A percentile compares a stretch with the other conserved stretches of the same genome.
Conservation (phyloP, 2,113 vertebrate genomes). For the Toxotes chatareus region DNA sequence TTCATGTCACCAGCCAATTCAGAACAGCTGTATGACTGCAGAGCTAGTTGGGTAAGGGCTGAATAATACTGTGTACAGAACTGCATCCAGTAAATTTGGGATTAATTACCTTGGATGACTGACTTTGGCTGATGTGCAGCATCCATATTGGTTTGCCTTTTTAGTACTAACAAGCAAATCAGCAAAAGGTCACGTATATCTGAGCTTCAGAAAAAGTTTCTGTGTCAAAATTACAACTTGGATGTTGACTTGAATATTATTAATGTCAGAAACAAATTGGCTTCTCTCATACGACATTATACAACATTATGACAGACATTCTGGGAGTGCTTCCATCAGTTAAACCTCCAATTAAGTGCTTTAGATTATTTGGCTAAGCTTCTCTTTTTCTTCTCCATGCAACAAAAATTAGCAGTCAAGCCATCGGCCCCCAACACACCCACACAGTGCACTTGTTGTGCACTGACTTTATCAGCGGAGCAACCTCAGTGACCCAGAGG, state of each 20-base stretch:
- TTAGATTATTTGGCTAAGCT: neutral
- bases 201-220: neutral
- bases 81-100: neutral
- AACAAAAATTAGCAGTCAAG: constrained; percentile 7
- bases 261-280: neutral
- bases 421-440: neutral
- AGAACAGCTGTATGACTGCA: neutral
- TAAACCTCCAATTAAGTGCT: no score
- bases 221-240: neutral
- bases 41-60: neutral
- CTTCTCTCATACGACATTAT: neutral
- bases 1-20: neutral
- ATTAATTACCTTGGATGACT: neutral
- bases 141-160: neutral
- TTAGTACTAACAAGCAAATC: neutral
- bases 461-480: neutral
- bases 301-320: neutral
- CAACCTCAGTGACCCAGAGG: neutral
- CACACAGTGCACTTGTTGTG: constrained; percentile 2
- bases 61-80: neutral
- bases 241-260: neutral
- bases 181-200: neutral
- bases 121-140: neutral
- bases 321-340: no score
- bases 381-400: neutral